Evolutionary conservation across 2,888 invertebrate species (phyloP).

Genomic region (Drosophila formosana): DNA sequence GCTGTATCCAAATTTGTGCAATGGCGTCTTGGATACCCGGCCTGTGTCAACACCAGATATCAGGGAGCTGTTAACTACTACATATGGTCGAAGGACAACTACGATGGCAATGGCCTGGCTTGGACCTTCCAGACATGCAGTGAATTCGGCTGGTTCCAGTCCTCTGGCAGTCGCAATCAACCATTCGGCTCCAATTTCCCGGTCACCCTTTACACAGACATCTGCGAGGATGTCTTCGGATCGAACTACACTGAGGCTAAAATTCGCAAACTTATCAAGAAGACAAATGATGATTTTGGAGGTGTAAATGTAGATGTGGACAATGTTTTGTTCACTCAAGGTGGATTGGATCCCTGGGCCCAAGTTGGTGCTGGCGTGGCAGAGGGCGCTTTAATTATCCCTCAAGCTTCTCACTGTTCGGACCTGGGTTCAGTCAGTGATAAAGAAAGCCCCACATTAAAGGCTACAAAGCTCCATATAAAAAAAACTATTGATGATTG

Average conservation of each 20-base stretch:
- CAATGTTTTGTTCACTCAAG: slow-evolving; percentile 86
- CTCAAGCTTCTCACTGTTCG: slow-evolving; percentile 73
- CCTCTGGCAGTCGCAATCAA: slow-evolving; percentile 87
- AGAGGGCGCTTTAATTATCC: slow-evolving; percentile 69
- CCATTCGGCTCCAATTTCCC: slow-evolving; percentile 85
- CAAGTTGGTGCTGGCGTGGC: slow-evolving; percentile 83
- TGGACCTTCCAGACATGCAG: slow-evolving; percentile 94
- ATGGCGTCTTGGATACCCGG: slow-evolving; percentile 45
- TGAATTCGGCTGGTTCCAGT: slow-evolving; percentile 93
- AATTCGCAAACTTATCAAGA: slow-evolving; percentile 50
- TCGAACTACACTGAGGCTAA: slow-evolving; percentile 38
- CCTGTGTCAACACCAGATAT: slow-evolving; percentile 63
- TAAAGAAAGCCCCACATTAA: background rate
- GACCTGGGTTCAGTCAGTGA: slow-evolving; percentile 73
- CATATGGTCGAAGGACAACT: slow-evolving; percentile 59
- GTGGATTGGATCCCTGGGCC: slow-evolving; percentile 87
- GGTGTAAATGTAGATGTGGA: slow-evolving; percentile 83
- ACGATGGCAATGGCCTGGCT: slow-evolving; percentile 85
- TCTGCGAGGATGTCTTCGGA: slow-evolving; percentile 69
- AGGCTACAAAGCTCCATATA: too few relatives aligned
- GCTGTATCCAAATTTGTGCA: slow-evolving; percentile 63
- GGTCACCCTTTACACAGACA: slow-evolving; percentile 62
- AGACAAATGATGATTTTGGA: slow-evolving; percentile 85
- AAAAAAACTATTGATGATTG: too few relatives aligned
- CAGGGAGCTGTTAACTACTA: slow-evolving; percentile 47